Conservation (phyloP, 2,113 vertebrate genomes). For the Geococcyx californianus region DNA sequence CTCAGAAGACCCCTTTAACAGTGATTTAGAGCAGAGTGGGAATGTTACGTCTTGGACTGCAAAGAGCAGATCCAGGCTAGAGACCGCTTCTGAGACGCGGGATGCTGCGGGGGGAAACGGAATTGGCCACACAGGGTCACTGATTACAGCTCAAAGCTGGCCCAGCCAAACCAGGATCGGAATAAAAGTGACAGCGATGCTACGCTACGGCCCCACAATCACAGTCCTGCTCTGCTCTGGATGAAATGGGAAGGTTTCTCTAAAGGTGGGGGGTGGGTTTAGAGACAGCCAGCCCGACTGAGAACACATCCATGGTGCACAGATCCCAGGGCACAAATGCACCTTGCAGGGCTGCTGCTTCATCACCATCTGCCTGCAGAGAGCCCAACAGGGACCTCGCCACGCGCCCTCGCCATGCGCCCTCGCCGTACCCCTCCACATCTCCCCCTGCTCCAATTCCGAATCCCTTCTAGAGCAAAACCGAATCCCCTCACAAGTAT, state of each 20-base stretch:
- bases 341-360: neutral
- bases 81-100: rapidly evolving
- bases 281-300: neutral
- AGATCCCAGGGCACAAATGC: neutral
- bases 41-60: neutral
- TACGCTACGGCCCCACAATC: neutral
- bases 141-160: neutral
- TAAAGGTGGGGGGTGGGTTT: no score
- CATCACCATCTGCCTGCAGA: neutral
- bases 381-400: neutral
- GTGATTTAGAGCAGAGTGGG: neutral
- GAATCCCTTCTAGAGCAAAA: neutral
- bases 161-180: neutral
- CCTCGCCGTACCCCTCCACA: rapidly evolving
- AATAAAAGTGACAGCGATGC: neutral
- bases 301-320: rapidly evolving
- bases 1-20: neutral
- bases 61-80: neutral
- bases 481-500: neutral
- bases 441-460: neutral
- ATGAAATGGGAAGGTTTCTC: neutral
- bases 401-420: neutral
- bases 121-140: neutral
- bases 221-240: neutral
- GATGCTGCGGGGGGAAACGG: neutral